Evolutionary conservation across 2,113 vertebrate species (phyloP), one percentile per base, ranked within the genome.

Genomic region (Oxyruncus cristatus): DNA sequence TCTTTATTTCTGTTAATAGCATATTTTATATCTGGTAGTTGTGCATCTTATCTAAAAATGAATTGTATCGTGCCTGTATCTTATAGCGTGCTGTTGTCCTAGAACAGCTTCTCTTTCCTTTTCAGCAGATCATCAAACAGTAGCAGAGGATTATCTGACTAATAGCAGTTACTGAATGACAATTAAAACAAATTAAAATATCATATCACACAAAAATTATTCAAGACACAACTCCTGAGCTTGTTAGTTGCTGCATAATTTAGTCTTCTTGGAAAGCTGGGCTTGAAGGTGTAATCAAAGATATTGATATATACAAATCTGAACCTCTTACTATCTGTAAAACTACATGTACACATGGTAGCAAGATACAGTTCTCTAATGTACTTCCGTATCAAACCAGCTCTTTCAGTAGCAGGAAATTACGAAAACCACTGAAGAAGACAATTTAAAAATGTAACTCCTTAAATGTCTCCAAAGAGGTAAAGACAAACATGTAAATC

Each of bases 401-500:
- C 13, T 85, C 79, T 90, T 96, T 92, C 59, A 53, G 33, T 74
- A 74, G n/a, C 52, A 92, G 79, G 82, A 92, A 92, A 91, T 84
- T 73, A 85, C n/a, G 61, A 96, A 92, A 96, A 95, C 65, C 68
- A 72, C 80, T 73, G 72, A 93, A 93, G 92, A 94, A 89, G 95
- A 88, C 62, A 85, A 92, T 92, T 97, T 78, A 62, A 95, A 92
- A 96, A 92, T 74, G 65, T 93, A 93, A 94, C 76, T 84, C 73
- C 85, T 91, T 93, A 95, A 93, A 92, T 93, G 73, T 90, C 93
- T 97, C 95, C 72, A 87, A 97, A 96, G 96, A 90, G 79, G 85
- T 94, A 92, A 95, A 97, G 88, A 92, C 94, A 96, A 97, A 96
- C 89, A 92, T 86, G 95, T 94, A 95, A 94, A 97, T 97, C 85